phyloP scores from a whole-genome alignment of 2,113 vertebrate species.

The Axis porcinus region DNA sequence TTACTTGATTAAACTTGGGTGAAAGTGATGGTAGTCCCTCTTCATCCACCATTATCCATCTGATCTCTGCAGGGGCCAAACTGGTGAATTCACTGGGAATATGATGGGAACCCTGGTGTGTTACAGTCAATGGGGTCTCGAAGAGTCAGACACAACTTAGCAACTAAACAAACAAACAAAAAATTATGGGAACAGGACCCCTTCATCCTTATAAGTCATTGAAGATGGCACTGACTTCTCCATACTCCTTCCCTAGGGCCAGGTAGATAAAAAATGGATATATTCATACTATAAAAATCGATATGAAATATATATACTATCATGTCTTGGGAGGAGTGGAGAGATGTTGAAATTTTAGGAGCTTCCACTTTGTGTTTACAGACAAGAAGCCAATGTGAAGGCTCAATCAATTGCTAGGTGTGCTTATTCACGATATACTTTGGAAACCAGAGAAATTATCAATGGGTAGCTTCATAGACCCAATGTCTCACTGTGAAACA shows the following conservation, averaged over 20 bases:
- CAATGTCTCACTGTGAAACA: not conserved
- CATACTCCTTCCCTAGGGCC: too few species aligned
- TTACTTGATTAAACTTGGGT: not conserved
- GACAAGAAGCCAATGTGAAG: not conserved
- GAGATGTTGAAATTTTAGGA: not conserved
- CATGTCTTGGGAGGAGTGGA: not conserved
- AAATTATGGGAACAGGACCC: fast-evolving
- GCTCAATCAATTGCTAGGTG: not conserved
- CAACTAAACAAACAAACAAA: not conserved
- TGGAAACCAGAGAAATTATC: not conserved
- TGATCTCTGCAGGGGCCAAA: not conserved
- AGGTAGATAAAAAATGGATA: not conserved
- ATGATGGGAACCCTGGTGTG: not conserved
- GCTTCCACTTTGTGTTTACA: not conserved
- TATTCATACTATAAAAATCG: not conserved
- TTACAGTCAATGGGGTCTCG: not conserved
- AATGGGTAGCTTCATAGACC: not conserved
- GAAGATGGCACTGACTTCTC: not conserved
- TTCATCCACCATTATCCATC: not conserved
- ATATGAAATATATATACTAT: not conserved
- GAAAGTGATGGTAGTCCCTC: not conserved
- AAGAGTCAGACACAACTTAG: not conserved
- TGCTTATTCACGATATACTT: not conserved
- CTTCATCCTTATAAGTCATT: not conserved
- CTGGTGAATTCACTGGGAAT: not conserved